Evolutionary conservation across 2,113 vertebrate genomes (phyloP), one percentile per base, ranked within the genome.

Genomic region (Atractosteus spatula): DNA sequence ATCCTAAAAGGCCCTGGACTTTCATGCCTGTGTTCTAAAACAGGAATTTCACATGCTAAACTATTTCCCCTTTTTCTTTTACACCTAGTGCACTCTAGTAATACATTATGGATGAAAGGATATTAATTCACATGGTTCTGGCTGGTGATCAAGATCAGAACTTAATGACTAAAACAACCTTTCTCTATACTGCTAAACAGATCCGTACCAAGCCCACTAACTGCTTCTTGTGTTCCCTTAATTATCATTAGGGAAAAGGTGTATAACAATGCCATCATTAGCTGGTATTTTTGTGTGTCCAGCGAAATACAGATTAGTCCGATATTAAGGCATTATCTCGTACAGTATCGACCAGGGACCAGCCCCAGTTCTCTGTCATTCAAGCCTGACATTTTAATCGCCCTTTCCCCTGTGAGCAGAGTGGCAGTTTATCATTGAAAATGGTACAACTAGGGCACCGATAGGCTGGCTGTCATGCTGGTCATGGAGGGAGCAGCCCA

Each of bases 391-490:
- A 93, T 92, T 91, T 92, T 92, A 90, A 94, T 92, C 83, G 91
- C 83, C 67, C 57, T 43, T 55, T 72, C 72, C 77, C 76, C 73
- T 78, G 90, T 89, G 89, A 93, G 90, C 89, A 79, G 91, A 88
- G 91, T 91, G 90, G 93, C 89, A 92, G 92, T 94, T 92, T 94
- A 94, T 96, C 95, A 95, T 88, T 86, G 82, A 89, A 90, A 92
- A 89, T 81, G 88, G 89, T 89, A 86, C 94, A 92, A 84, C 80
- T 81, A 91, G 92, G 93, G 90, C 91, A 93, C 87, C 92, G 82
- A 84, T 85, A 87, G 90, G 90, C 83, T 87, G 89, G 90, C 79
- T 77, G 84, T 87, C 81, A 86, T 70, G 90, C 88, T 88, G 82
- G 88, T 88, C 89, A 88, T 87, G 81, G 88, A 84, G 84, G 86